Evolutionary conservation across 2,888 invertebrate species (phyloP), one percentile per base, ranked within the genome.

Genomic region (Oeneis ivallda): DNA sequence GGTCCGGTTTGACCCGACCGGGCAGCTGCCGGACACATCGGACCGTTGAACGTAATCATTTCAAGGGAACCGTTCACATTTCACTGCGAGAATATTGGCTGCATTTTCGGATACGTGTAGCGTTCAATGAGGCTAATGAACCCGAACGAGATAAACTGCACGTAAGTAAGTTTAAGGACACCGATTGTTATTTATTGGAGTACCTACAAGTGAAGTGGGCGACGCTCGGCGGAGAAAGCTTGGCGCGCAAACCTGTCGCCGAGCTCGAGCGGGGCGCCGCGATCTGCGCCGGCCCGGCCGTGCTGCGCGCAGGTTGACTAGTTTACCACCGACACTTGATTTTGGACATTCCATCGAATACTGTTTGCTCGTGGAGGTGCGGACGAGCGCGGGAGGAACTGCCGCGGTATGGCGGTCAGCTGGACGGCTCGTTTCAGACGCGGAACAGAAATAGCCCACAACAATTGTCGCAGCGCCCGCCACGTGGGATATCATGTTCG

Each of bases 381-480:
- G 49, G 13, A 11, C 19, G 56, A 37, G 15, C 34, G 41, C 56
- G 41, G 17, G 3, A 37, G 53, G 34, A 34, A 32, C 39, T 19
- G 34, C 34, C 37, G 37, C 62, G 50, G 60, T 58, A 62, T 54
- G 17, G 49, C 45, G 54, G 63, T 37, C 47, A 26, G 59, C 59
- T 50, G 67, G 62, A 54, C 67, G 67, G 67, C 71, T 66, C 70
- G 57, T 68, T 69, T 70, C 58, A 70, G 69, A 67, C 68, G 53
- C 64, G 52, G 63, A 69, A 66, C 69, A 71, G 62, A 72, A 74
- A 74, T 74, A 74, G 72, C 69, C 58, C 67, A 62, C 71, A 69
- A 72, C 71, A 70, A 70, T 72, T 71, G 61, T 65, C 64, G 56
- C 60, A 7, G 37, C 39, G 37, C 54, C 54, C 47, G 47, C 47